Conservation (phyloP, 2,888 invertebrate species). For the Synergus umbraculus region DNA sequence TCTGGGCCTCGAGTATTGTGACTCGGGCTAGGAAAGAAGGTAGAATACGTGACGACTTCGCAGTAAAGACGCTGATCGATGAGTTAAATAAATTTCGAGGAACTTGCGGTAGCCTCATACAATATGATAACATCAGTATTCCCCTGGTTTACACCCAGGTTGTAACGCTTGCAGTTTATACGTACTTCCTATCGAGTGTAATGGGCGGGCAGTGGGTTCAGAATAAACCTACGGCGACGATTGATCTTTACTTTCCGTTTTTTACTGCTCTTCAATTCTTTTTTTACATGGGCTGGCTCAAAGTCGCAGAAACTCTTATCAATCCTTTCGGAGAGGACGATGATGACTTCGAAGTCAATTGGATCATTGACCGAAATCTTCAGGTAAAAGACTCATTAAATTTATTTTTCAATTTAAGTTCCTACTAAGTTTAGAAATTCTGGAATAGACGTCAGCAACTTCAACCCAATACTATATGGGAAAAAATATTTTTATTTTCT, state of each 20-base stretch:
- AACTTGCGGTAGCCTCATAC: constrained; percentile 78
- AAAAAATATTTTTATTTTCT: too few relatives aligned
- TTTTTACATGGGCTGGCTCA: constrained; percentile 94
- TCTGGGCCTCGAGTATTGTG: constrained; percentile 94
- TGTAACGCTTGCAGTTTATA: constrained; percentile 94
- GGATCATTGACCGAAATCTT: constrained; percentile 94
- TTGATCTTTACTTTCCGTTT: constrained; percentile 93
- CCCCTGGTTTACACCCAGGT: constrained; percentile 83
- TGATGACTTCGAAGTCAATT: constrained; percentile 94
- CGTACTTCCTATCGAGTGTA: constrained; percentile 92
- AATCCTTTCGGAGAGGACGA: constrained; percentile 96
- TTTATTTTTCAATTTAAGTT: neutral
- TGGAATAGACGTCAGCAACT: neutral
- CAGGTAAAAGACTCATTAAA: constrained; percentile 80
- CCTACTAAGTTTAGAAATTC: neutral
- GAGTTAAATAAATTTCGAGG: constrained; percentile 81
- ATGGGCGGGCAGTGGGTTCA: constrained; percentile 91
- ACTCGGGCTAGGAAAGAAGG: constrained; percentile 94
- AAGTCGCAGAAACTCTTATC: constrained; percentile 93
- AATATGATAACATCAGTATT: constrained; percentile 79
- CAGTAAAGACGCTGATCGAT: constrained; percentile 90
- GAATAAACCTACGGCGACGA: constrained; percentile 76
- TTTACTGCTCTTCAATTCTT: constrained; percentile 94
- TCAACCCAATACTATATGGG: too few relatives aligned
- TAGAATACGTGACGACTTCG: constrained; percentile 92